Conservation (phyloP, 2,113 vertebrate species). For the Pseudorasbora parva region DNA sequence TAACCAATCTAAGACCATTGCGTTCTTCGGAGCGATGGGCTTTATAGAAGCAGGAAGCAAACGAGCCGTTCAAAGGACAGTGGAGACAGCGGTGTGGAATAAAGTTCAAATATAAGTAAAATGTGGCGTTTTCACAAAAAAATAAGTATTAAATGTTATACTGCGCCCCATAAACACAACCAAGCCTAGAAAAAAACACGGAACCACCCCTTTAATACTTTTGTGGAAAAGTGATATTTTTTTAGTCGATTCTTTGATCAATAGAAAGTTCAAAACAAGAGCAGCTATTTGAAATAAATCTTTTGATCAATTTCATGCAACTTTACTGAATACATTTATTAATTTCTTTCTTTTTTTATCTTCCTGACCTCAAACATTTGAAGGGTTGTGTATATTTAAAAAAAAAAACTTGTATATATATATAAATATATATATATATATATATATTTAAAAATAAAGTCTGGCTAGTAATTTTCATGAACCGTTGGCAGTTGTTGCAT, state of each 20-base stretch:
- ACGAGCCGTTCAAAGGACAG: no score
- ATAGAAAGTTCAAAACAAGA: background rate
- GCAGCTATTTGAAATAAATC: background rate
- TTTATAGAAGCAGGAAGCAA: no score
- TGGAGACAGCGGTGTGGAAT: no score
- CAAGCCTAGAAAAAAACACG: no score
- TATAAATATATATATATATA: background rate
- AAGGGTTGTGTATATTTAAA: slow-evolving; percentile 2
- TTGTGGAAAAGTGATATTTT: background rate
- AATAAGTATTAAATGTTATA: no score
- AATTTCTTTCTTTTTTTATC: background rate
- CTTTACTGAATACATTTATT: background rate
- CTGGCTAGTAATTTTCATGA: background rate
- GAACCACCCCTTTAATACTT: no score
- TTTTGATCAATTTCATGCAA: background rate
- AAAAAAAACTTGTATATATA: background rate
- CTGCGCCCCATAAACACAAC: no score
- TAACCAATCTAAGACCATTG: no score
- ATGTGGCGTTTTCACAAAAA: no score
- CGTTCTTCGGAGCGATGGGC: no score
- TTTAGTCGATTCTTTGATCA: background rate
- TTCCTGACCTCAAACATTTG: slow-evolving; percentile 8
- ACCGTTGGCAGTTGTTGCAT: background rate
- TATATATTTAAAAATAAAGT: background rate
- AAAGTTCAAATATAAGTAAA: no score